A percentile compares a stretch with the other conserved stretches of the same genome.
These are phyloP conservation scores for Anguilla marmorata DNA, from an alignment of 2,797 vertebrate species.

Conservation along the genomic window DNA sequence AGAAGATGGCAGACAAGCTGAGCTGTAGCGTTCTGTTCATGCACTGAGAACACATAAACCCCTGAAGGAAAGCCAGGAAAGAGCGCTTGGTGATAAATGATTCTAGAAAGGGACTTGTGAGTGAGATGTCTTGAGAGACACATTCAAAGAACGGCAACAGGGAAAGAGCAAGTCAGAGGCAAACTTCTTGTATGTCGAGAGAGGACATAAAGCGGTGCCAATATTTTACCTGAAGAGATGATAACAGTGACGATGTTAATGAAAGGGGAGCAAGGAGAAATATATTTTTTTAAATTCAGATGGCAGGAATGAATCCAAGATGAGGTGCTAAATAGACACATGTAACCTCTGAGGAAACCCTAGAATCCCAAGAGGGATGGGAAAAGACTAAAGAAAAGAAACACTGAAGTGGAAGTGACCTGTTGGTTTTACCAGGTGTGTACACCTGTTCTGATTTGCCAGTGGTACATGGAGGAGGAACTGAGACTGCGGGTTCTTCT, in stretches of 20 bases:
- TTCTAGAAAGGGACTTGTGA: not conserved
- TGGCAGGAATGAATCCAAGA: not conserved
- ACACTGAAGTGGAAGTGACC: not conserved
- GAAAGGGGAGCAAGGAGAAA: not conserved
- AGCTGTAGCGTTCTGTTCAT: not conserved
- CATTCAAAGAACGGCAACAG: not conserved
- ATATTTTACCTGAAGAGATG: constrained; percentile 8
- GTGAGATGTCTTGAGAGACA: not conserved
- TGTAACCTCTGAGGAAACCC: not conserved
- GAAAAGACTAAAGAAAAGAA: not conserved
- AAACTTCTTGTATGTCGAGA: not conserved
- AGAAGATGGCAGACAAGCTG: not conserved
- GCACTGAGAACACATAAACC: not conserved
- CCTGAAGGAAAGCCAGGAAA: not conserved
- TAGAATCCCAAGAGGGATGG: not conserved
- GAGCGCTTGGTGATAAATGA: not conserved
- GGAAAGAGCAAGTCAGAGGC: not conserved
- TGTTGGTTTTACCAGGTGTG: not conserved
- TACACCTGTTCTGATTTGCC: not conserved
- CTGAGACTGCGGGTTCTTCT: not conserved
- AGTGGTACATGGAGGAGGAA: not conserved
- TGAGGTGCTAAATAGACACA: not conserved
- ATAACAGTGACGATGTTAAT: not conserved
- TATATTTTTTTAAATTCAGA: not conserved
- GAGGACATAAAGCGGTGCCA: not conserved